Percentiles rank a stretch among this genome's conserved stretches.
Evolutionary conservation across 2,797 vertebrate genomes (phyloP).

Genomic region (Lithobates pipiens): DNA sequence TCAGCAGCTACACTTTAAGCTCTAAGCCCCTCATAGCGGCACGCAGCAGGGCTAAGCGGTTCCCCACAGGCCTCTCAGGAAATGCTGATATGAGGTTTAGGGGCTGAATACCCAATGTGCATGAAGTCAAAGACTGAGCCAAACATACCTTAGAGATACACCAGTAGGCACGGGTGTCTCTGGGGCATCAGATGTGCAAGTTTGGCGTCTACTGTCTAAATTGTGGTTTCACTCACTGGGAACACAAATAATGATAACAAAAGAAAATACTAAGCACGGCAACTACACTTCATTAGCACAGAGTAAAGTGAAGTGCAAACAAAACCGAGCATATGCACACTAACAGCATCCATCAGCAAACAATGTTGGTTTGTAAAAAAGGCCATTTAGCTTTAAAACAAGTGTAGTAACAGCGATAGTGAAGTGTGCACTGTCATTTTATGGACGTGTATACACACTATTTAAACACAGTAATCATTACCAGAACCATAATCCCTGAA

Average conservation of each 20-base stretch:
- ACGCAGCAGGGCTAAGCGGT: too few relatives aligned
- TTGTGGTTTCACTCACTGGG: slow-evolving; percentile 18
- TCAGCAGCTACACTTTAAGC: too few relatives aligned
- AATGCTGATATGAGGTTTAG: too few relatives aligned
- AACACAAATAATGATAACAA: slow-evolving; percentile 27
- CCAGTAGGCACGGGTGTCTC: too few relatives aligned
- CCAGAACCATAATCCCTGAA: not conserved
- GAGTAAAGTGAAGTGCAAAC: not conserved
- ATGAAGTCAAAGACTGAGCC: too few relatives aligned
- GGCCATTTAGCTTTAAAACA: not conserved
- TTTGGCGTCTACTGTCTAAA: too few relatives aligned
- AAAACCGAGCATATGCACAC: not conserved
- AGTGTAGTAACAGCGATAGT: not conserved
- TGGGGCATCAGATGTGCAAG: too few relatives aligned
- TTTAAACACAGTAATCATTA: not conserved
- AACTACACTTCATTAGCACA: slow-evolving; percentile 32
- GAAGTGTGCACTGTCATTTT: not conserved
- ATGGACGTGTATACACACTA: not conserved
- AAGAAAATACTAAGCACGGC: slow-evolving; percentile 9
- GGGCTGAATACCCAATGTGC: too few relatives aligned
- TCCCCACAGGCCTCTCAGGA: too few relatives aligned
- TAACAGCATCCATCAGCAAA: not conserved
- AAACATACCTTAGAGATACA: too few relatives aligned
- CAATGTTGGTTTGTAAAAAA: not conserved
- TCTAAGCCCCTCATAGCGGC: too few relatives aligned